Conservation (phyloP, 2,113 vertebrate species). For the Siphamia tubifer region DNA sequence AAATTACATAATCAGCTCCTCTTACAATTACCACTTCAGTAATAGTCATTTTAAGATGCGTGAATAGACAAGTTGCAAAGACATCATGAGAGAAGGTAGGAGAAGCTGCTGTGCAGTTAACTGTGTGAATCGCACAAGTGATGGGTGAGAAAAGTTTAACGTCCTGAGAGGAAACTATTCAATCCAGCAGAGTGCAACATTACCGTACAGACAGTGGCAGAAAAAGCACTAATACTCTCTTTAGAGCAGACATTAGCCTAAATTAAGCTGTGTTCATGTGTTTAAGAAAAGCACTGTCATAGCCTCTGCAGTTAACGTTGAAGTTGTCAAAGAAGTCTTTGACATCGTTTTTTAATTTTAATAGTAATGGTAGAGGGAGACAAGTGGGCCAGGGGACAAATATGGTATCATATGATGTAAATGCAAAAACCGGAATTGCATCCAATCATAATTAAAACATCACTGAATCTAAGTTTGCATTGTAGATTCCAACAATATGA, state of each 20-base stretch:
- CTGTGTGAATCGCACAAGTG: constrained; percentile 8
- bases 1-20: not conserved
- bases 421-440: no score
- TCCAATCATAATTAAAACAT: no score
- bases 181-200: constrained; percentile 12
- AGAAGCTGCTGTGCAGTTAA: constrained; percentile 10
- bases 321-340: no score
- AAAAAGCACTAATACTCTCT: constrained; percentile 3
- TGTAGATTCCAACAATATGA: not conserved
- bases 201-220: constrained; percentile 25
- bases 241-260: constrained; percentile 7
- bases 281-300: no score
- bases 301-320: no score
- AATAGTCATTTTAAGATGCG: not conserved
- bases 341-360: no score
- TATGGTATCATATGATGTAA: no score
- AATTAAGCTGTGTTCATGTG: constrained; percentile 1
- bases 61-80: constrained; percentile 8
- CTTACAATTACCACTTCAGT: constrained; percentile 22
- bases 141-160: constrained; percentile 44
- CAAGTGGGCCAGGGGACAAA: no score
- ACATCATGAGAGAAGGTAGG: constrained; percentile 3
- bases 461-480: not conserved
- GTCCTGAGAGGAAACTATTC: constrained; percentile 20
- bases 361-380: no score